phyloP scores from a whole-genome alignment of 2,113 vertebrate genomes.

The Nothobranchius furzeri region DNA sequence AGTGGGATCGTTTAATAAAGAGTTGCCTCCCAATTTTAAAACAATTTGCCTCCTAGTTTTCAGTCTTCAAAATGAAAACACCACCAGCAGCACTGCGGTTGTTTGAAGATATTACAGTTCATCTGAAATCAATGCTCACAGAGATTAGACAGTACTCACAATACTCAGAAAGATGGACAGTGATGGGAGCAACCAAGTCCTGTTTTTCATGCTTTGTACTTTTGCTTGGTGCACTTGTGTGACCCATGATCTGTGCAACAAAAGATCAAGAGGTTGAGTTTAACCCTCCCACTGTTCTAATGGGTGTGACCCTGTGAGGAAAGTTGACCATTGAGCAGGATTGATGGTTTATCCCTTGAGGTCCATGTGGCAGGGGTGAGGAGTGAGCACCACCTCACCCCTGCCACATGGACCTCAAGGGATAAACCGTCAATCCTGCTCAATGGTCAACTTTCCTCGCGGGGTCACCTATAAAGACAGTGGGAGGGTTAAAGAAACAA shows the following conservation, averaged over 20 bases:
- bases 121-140: conserved; percentile 5
- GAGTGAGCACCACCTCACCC: too few species aligned
- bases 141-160: too few species aligned
- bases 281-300: too few species aligned
- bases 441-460: too few species aligned
- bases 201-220: not conserved
- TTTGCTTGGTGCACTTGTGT: conserved; percentile 1
- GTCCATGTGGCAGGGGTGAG: too few species aligned
- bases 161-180: not conserved
- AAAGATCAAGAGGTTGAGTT: too few species aligned
- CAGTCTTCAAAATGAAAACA: conserved; percentile 25
- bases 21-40: conserved; percentile 17
- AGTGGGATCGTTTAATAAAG: conserved; percentile 28
- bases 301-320: too few species aligned
- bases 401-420: too few species aligned
- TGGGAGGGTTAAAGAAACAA: not conserved
- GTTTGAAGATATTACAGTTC: conserved; percentile 30
- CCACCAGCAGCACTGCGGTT: not conserved
- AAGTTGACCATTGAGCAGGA: too few species aligned
- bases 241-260: not conserved
- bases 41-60: conserved; percentile 6
- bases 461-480: too few species aligned
- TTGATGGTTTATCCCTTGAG: too few species aligned
- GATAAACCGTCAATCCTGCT: too few species aligned
- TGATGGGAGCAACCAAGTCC: not conserved